Base-by-base conservation (phyloP, 2,113 vertebrate species). In the Oncorhynchus mykiss region DNA sequence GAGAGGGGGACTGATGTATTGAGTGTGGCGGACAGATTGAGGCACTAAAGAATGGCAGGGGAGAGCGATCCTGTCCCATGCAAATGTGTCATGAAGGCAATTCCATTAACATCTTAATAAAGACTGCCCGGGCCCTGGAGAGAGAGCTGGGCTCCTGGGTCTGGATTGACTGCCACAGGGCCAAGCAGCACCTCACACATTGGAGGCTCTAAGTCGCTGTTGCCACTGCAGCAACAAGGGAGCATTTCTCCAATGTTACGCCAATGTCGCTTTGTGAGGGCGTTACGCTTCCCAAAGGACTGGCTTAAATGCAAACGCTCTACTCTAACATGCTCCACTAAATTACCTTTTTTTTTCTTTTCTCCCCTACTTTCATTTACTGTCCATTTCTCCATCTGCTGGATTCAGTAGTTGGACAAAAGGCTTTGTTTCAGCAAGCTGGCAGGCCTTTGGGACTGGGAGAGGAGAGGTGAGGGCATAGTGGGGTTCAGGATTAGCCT, bases 101-200 rank as follows among this genome's bases (percentile, higher is more conserved):
- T 89, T 89, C 91, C 89, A 92, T 93, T 93, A 92, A 91, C 91
- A 92, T 93, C 91, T 92, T 92, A 91, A 93, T 93, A 92, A 91
- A 92, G 83, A 83, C 87, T 80, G 81, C 80, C 73, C 72, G 82
- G 87, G 81, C 89, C 75, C 87, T 82, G 49, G 82, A 54, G 51
- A 14, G 87, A 89, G 87, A 90, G 90, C 86, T 83, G 51, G 51
- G 51, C 87, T 83, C 70, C 79, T 78, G 69, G 83, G 78, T 85
- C 78, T 78, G 69, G 83, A 79, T 85, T 67, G 75, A 84, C 87
- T 84, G 67, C 31, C 9, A 18, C 14, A n/a, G 20, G 31, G 31
- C 20, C 34, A 7, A 11, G 51, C 13, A 54, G 51, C 13, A 54
- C 76, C 76, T 73, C 60, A 65, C 70, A 66, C 64, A 66, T 70